phyloP scores from a whole-genome alignment of 2,113 vertebrate species.

The Motacilla tschutschensis region DNA sequence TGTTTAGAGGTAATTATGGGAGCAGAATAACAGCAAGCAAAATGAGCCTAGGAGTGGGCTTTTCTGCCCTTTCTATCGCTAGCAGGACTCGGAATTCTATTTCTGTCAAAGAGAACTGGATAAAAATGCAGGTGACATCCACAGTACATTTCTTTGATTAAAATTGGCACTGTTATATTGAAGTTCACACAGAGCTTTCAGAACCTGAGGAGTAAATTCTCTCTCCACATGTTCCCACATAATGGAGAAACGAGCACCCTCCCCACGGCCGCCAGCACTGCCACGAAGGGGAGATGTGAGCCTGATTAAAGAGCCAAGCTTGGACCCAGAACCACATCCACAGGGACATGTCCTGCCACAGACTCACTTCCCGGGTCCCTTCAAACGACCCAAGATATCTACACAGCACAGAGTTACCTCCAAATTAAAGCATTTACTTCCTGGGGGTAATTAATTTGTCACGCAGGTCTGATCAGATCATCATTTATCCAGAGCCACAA shows the following conservation, averaged over 20 bases:
- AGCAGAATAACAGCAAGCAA: conserved; percentile 45
- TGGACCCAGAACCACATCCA: not conserved
- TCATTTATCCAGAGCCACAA: not conserved
- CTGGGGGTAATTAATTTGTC: not conserved
- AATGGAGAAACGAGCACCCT: not conserved
- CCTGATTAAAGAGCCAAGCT: not conserved
- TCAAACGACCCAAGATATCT: not conserved
- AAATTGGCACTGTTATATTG: not conserved
- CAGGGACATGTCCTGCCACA: not conserved
- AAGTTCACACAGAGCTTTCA: conserved; percentile 7
- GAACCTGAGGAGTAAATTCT: conserved; percentile 11
- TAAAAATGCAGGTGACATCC: conserved; percentile 55
- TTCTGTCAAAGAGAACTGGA: conserved; percentile 34
- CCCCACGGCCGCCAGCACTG: not conserved
- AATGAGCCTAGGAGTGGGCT: conserved; percentile 14
- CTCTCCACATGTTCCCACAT: not conserved
- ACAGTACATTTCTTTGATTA: conserved; percentile 49
- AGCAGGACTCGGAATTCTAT: conserved; percentile 36
- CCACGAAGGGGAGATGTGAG: not conserved
- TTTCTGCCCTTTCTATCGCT: conserved; percentile 9
- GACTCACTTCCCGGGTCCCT: not conserved
- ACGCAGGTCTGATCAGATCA: not conserved
- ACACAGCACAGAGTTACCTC: not conserved
- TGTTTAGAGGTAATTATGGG: conserved; percentile 69
- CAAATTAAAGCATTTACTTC: not conserved